phyloP scores from a whole-genome alignment of 2,113 vertebrate species.

The Lepisosteus osseus region DNA sequence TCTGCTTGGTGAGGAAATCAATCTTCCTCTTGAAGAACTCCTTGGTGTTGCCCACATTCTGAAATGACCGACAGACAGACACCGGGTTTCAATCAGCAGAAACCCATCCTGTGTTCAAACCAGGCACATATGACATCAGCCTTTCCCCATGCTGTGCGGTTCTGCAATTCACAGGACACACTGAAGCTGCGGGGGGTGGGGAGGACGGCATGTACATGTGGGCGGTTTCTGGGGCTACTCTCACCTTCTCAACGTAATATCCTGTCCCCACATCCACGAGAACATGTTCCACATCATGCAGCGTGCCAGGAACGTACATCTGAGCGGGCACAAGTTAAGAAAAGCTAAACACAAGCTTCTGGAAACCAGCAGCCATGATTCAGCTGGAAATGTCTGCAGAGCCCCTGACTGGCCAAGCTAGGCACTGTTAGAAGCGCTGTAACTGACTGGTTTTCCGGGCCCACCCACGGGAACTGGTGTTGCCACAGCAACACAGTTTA shows the following conservation, averaged over 20 bases:
- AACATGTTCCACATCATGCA: slow-evolving; percentile 79
- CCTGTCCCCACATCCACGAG: slow-evolving; percentile 87
- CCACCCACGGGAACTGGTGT: too few relatives aligned
- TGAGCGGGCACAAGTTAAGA: slow-evolving; percentile 62
- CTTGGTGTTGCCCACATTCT: slow-evolving; percentile 79
- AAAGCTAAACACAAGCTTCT: not conserved
- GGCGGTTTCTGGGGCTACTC: not conserved
- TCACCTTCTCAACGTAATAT: slow-evolving; percentile 92
- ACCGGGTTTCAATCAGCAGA: not conserved
- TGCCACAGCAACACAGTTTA: too few relatives aligned
- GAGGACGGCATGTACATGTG: too few relatives aligned
- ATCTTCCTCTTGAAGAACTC: slow-evolving; percentile 90
- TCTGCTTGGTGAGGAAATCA: slow-evolving; percentile 90
- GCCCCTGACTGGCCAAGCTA: too few relatives aligned
- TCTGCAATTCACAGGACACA: too few relatives aligned
- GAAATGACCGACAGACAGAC: slow-evolving; percentile 15
- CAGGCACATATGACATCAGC: too few relatives aligned
- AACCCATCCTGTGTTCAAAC: not conserved
- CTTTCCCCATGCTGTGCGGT: too few relatives aligned
- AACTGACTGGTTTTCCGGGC: too few relatives aligned
- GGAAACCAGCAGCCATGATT: too few relatives aligned
- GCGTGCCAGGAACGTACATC: slow-evolving; percentile 92
- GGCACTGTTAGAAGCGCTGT: too few relatives aligned
- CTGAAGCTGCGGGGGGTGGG: too few relatives aligned
- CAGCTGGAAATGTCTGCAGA: too few relatives aligned